A percentile compares a stretch with the other conserved stretches of the same genome.
These are phyloP conservation scores for Zeuzera pyrina DNA, from an alignment of 2,888 invertebrate species.

Conservation along the genomic window DNA sequence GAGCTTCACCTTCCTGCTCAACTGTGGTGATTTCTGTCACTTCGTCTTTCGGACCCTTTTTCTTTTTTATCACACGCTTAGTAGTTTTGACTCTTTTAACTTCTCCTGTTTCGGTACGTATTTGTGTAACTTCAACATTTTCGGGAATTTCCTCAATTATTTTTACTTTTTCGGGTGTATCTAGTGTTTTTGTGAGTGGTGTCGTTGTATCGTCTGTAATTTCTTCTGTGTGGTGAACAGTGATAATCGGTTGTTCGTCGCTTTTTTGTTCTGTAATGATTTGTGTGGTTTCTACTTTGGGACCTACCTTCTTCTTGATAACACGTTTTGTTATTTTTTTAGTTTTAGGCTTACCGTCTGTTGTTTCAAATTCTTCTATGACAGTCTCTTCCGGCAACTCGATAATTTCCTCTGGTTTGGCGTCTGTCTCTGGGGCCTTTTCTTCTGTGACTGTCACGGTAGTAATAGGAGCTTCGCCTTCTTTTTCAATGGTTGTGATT, in stretches of 20 bases:
- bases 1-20: slow-evolving; percentile 21
- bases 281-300: slow-evolving; percentile 38
- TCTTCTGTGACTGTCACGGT: slow-evolving; percentile 31
- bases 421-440: slow-evolving; percentile 33
- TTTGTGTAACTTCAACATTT: slow-evolving; percentile 41
- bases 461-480: slow-evolving; percentile 26
- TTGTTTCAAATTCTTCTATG: slow-evolving; percentile 8
- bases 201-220: slow-evolving; percentile 13
- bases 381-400: slow-evolving; percentile 36
- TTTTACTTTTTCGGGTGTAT: slow-evolving; percentile 16
- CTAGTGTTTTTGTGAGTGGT: slow-evolving; percentile 11
- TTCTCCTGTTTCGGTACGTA: slow-evolving; percentile 37
- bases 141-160: slow-evolving; percentile 26
- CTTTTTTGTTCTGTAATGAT: slow-evolving; percentile 38
- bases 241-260: slow-evolving; percentile 18
- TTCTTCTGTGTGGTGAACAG: slow-evolving; percentile 13
- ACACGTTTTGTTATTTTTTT: slow-evolving; percentile 29
- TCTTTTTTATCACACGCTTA: slow-evolving; percentile 30
- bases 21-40: slow-evolving; percentile 45
- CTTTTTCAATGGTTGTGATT: slow-evolving; percentile 36
- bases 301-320: slow-evolving; percentile 31
- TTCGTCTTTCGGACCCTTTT: slow-evolving; percentile 29
- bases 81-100: slow-evolving; percentile 28
- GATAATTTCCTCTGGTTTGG: slow-evolving; percentile 10
- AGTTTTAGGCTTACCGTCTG: slow-evolving; percentile 24